Conservation (phyloP, 2,888 invertebrate genomes). For the Thyatira batis region DNA sequence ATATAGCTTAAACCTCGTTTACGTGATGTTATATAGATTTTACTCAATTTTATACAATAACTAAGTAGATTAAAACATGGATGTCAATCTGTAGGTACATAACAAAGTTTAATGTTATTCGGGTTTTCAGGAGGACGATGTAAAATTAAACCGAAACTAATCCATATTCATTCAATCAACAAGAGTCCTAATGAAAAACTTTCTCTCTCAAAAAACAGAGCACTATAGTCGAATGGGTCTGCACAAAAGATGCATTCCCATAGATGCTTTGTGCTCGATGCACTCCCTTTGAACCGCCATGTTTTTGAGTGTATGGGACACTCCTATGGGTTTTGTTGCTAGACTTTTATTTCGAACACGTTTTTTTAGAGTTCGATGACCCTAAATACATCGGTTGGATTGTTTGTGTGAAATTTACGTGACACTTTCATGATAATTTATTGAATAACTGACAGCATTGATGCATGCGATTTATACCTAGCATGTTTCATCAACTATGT, state of each 20-base stretch:
- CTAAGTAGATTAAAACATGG: too few relatives aligned
- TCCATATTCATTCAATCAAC: not conserved
- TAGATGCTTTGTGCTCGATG: slow-evolving; percentile 35
- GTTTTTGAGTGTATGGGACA: slow-evolving; percentile 35
- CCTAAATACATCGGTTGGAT: not conserved
- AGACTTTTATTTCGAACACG: slow-evolving; percentile 21
- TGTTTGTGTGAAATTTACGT: not conserved
- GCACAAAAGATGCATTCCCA: slow-evolving; percentile 53
- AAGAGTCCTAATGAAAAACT: slow-evolving; percentile 21
- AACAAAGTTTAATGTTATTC: too few relatives aligned
- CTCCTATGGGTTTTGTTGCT: slow-evolving; percentile 34
- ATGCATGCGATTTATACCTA: not conserved
- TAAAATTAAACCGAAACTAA: too few relatives aligned
- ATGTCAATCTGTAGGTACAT: too few relatives aligned
- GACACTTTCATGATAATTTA: not conserved
- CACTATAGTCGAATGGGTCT: slow-evolving; percentile 47
- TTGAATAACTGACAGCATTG: not conserved
- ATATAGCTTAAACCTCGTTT: too few relatives aligned
- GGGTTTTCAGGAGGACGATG: too few relatives aligned
- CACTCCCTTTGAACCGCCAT: slow-evolving; percentile 40
- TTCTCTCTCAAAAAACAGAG: slow-evolving; percentile 39
- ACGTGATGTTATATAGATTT: too few relatives aligned
- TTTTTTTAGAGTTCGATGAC: slow-evolving; percentile 7
- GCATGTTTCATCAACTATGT: not conserved
- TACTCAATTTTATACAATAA: too few relatives aligned